phyloP scores from a whole-genome alignment of 2,888 invertebrate species.

The Xylocampa areola region DNA sequence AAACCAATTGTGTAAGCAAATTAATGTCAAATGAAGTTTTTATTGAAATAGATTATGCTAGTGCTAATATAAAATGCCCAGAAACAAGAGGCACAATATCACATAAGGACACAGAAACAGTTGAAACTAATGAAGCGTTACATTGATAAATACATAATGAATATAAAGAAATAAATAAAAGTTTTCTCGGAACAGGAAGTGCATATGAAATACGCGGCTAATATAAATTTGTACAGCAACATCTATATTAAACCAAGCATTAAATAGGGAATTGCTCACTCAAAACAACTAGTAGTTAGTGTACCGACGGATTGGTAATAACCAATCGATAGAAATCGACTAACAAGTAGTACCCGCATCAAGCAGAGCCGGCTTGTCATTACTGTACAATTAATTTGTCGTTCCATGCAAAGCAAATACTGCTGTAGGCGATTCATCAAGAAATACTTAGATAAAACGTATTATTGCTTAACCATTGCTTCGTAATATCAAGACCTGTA shows the following conservation, averaged over 20 bases:
- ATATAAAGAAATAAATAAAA: not conserved
- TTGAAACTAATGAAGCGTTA: not conserved
- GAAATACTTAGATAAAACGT: conserved; percentile 29
- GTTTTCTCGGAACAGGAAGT: not conserved
- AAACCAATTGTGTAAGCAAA: conserved; percentile 47
- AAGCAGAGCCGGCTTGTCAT: conserved; percentile 75
- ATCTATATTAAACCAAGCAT: conserved; percentile 42
- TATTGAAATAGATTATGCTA: conserved; percentile 32
- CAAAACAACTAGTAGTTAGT: conserved; percentile 58
- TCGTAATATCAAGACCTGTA: conserved; percentile 1
- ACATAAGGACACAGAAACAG: not conserved
- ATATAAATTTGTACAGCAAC: conserved; percentile 13
- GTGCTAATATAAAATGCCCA: conserved; percentile 21
- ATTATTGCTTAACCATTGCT: conserved; percentile 36
- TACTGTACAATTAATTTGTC: conserved; percentile 82
- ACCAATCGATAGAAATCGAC: conserved; percentile 63
- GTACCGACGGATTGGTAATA: conserved; percentile 62
- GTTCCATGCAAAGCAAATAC: conserved; percentile 72
- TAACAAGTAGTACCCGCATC: conserved; percentile 60
- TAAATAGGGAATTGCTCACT: conserved; percentile 53
- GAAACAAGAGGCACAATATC: conserved; percentile 2
- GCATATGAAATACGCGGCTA: conserved; percentile 3
- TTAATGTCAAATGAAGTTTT: conserved; percentile 22
- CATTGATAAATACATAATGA: not conserved
- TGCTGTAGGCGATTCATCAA: conserved; percentile 66